Evolutionary conservation across 1,140 invertebrate genomes (phyloP), one percentile per base, ranked within the genome.

Genomic region (Battus philenor): DNA sequence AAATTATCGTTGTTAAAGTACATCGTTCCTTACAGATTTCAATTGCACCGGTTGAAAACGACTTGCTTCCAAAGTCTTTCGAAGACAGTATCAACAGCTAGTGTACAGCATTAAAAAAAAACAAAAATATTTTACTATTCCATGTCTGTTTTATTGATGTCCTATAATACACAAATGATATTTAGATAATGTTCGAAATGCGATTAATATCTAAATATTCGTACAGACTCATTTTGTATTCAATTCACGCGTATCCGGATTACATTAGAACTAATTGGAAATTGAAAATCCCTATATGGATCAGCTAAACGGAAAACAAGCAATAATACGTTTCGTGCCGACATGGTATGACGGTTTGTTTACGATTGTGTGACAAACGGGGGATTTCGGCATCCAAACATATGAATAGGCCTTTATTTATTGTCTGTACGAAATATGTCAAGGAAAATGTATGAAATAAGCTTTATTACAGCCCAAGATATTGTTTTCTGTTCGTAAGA

Each of bases 211-310:
- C 0, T 17, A 29, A 18, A 27, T 15, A 29, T 17, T 41, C 5
- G 13, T 41, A 10, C 9, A 41, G 15, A 5, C 31, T 18, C 27
- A 47, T 43, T 53, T 41, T 26, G 27, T 30, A 17, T 53, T 34
- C 33, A 39, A 53, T 53, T 39, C 29, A 44, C 10, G 13, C 11
- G 15, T 46, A 47, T 44, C 26, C 38, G 22, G 44, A 54, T 50
- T 43, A 46, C 47, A 55, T 54, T 49, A 56, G 53, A 59, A 64
- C 55, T 54, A 60, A 59, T 51, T 32, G 52, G 50, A 52, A 56
- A 55, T 57, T 45, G 49, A 32, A 51, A 50, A 54, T 44, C 54
- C 54, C 49, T 12, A 43, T 52, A 60, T 44, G 41, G 51, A 58
- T 50, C 43, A 32, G 30, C 46, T 38, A 34, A 52, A 63, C 13